phyloP scores from a whole-genome alignment of 2,113 vertebrate species.

The Ictidomys tridecemlineatus region DNA sequence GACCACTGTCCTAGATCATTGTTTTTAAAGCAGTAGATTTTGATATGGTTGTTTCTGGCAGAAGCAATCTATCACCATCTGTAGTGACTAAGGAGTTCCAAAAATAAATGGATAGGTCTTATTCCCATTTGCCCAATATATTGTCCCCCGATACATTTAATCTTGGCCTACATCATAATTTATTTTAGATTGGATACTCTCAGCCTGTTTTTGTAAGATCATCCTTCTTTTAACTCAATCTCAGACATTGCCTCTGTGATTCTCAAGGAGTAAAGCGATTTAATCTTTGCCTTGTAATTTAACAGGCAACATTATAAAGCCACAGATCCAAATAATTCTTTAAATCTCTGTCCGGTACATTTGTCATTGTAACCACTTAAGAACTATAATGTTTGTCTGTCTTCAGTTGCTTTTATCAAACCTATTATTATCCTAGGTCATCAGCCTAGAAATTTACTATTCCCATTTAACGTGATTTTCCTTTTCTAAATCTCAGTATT shows the following conservation, averaged over 20 bases:
- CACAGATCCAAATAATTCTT: conserved; percentile 20
- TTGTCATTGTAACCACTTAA: neutral
- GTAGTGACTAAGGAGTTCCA: neutral
- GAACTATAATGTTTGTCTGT: conserved; percentile 1
- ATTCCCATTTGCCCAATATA: neutral
- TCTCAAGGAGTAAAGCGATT: conserved; percentile 2
- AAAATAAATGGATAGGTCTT: neutral
- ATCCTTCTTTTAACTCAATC: conserved; percentile 14
- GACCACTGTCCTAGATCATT: neutral
- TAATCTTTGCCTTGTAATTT: conserved; percentile 23
- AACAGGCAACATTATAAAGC: conserved; percentile 6
- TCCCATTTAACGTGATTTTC: neutral
- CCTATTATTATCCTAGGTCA: neutral
- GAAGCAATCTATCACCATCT: neutral
- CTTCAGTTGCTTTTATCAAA: conserved; percentile 15
- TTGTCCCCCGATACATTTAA: conserved; percentile 20
- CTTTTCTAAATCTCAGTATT: conserved; percentile 32
- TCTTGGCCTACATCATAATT: neutral
- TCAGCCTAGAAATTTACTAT: neutral
- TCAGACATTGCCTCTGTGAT: neutral
- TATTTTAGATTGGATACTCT: conserved; percentile 27
- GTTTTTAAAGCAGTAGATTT: neutral
- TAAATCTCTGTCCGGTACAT: neutral
- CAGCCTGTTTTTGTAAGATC: neutral
- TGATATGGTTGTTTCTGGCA: neutral